Base-by-base conservation (phyloP, 1,140 invertebrate genomes). In the Heterodera carotae region DNA sequence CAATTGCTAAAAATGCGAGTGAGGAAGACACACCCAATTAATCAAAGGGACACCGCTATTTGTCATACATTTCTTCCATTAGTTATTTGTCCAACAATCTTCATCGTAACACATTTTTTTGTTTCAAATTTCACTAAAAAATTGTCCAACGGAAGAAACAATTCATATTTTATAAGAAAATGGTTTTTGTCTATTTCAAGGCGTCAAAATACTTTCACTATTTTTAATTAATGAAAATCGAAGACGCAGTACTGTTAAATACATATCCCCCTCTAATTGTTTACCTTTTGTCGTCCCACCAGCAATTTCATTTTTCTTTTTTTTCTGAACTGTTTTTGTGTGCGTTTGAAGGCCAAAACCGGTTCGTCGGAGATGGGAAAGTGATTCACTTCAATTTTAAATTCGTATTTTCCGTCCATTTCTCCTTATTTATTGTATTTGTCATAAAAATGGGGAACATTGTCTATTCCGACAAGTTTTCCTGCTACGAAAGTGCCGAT, bases 401-500 rank as follows among this genome's bases (percentile, higher is more conserved):
- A n/a, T 62, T 31, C 22, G 15, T 31, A 31, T 66, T 29, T 66
- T 34, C 62, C 8, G 25, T 22, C 25, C 6, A 31, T 18, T 31
- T 66, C 12, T 12, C 39, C 12, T 12, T 66, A 12, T 66, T 34
- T 66, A 18, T 66, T 12, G 8, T 7, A 62, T 62, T 66, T 15
- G 27, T 75, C 31, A 76, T 66, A 15, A 64, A 72, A 62, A 81
- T 82, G 81, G 81, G 81, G 10, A 82, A 83, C 62, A 59, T 78
- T 56, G 68, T 82, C 29, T 82, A 84, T 72, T 76, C 80, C n/a
- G 77, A 82, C n/a, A 72, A 68, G 25, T 27, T 81, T 6, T 43
- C 71, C 10, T 82, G 81, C 31, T 82, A 78, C 56, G 81, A 82
- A 53, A 82, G 70, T 27, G 53, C 82, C 39, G 82, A 82, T 68